These are phyloP conservation scores for Neoaliturus tenellus DNA, from an alignment of 2,888 invertebrate genomes.

Conservation along the genomic window DNA sequence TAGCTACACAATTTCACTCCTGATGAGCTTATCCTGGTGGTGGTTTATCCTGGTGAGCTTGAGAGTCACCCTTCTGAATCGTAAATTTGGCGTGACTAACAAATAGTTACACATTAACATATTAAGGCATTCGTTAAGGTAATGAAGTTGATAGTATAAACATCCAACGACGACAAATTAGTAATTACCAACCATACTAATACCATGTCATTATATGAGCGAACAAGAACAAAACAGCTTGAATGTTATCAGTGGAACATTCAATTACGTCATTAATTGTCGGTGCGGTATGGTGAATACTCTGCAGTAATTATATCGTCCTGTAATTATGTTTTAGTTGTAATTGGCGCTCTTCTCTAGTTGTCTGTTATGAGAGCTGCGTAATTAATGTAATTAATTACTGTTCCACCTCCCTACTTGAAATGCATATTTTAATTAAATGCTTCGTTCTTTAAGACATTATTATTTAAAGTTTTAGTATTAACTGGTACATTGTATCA, in stretches of 20 bases:
- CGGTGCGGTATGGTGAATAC: background rate
- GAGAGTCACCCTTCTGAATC: no score
- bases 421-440: background rate
- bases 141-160: no score
- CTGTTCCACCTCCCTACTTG: constrained; percentile 12
- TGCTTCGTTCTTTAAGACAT: background rate
- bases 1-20: no score
- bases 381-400: constrained; percentile 30
- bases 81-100: no score
- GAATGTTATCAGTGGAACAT: constrained; percentile 6
- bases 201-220: background rate
- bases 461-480: constrained; percentile 3
- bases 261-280: constrained; percentile 6
- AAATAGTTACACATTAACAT: no score
- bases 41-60: no score
- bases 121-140: no score
- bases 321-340: constrained; percentile 20
- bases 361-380: constrained; percentile 4
- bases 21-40: no score
- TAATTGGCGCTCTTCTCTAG: constrained; percentile 23
- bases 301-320: constrained; percentile 23
- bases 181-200: background rate
- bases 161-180: no score
- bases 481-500: no score
- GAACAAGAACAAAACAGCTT: background rate